Evolutionary conservation across 2,888 invertebrate genomes (phyloP), one percentile per base, ranked within the genome.

Genomic region (Elgonia sp.): DNA sequence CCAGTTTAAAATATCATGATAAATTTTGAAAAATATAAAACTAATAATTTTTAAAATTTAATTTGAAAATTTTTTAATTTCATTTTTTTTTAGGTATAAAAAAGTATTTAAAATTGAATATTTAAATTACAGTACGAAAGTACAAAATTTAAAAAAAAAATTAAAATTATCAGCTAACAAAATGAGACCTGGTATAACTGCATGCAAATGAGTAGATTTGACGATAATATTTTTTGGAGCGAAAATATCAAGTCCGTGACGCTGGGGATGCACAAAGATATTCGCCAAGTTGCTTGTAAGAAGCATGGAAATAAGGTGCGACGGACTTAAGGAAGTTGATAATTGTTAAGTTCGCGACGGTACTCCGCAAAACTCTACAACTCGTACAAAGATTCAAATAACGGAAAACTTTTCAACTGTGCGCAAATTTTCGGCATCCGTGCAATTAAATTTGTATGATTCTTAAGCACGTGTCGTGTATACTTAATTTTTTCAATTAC

Each of bases 301-400:
- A 57, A 67, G 57, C 39, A 46, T 46, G 53, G 72, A 63, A 79
- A 79, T 67, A 67, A 63, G 72, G 9, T 18, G 57, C 70, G 37
- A 46, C 70, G 75, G 55, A 62, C 39, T 84, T 76, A 76, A 60
- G 69, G 57, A 77, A 84, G 77, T 77, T 77, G 84, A 77, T 84
- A 84, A 84, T 84, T 84, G 84, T 84, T 77, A 77, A 84, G 84
- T 77, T 77, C 50, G 21, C 42, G 57, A 60, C 37, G 72, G 50
- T 40, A 53, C 29, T 65, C 72, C 75, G 73, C 83, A 76, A 60
- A 76, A 75, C 75, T 83, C 29, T 57, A 60, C 37, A 69, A 82
- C 37, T 72, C 39, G 60, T 63, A 53, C 72, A 39, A 55, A 72
- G 63, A 67, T 79, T 20, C 29, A 39, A 69, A 57, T 50, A 29